Evolutionary conservation across 2,888 invertebrate species (phyloP).

Genomic region (Clanis bilineata): DNA sequence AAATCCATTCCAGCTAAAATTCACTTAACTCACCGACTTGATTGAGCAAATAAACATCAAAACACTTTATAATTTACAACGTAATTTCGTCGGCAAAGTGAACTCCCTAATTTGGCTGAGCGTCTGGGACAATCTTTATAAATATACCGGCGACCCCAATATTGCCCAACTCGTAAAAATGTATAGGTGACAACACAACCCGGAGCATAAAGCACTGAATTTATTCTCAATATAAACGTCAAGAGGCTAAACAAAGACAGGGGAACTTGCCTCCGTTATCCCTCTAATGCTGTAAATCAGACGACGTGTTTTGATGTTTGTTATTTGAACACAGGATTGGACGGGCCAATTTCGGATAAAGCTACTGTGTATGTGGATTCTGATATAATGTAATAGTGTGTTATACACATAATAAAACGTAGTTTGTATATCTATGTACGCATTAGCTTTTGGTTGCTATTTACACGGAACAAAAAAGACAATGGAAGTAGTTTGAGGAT

Average conservation of each 20-base stretch:
- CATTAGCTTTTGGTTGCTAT: too few species aligned
- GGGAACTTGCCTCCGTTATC: slow-evolving; percentile 30
- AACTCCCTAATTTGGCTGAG: slow-evolving; percentile 41
- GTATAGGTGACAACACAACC: slow-evolving; percentile 54
- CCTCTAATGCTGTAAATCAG: slow-evolving; percentile 10
- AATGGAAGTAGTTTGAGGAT: too few species aligned
- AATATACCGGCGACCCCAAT: slow-evolving; percentile 45
- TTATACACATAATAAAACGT: background rate
- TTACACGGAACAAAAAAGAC: too few species aligned
- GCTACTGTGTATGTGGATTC: slow-evolving; percentile 4
- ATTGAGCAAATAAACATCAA: slow-evolving; percentile 10
- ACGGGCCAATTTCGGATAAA: slow-evolving; percentile 15
- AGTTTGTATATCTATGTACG: background rate
- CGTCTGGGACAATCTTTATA: slow-evolving; percentile 46
- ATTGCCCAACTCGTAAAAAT: slow-evolving; percentile 52
- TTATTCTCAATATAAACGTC: slow-evolving; percentile 57
- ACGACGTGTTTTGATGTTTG: slow-evolving; percentile 12
- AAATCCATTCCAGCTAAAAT: background rate
- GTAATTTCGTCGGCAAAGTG: background rate
- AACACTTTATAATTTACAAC: slow-evolving; percentile 4
- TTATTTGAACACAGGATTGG: slow-evolving; percentile 6
- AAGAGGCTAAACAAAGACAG: slow-evolving; percentile 38
- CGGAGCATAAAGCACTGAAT: slow-evolving; percentile 57
- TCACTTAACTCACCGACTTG: background rate
- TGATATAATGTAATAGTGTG: background rate